Conservation (phyloP, 2,888 invertebrate species). For the Stratiomys singularior region DNA sequence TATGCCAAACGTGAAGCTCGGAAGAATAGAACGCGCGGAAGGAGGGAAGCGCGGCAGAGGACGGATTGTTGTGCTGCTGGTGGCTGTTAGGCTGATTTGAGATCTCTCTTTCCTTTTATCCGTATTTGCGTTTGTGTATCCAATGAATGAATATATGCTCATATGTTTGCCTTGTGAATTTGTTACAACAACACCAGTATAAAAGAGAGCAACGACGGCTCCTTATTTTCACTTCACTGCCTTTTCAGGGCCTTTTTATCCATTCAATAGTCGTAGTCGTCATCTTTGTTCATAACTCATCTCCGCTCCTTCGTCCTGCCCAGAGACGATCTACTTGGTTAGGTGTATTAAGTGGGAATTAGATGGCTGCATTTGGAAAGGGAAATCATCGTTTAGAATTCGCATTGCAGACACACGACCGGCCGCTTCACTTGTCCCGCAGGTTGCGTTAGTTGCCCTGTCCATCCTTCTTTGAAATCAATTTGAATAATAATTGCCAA, state of each 20-base stretch:
- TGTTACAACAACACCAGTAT: slow-evolving; percentile 26
- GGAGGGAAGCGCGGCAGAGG: slow-evolving; percentile 22
- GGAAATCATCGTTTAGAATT: neutral
- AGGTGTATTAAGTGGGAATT: slow-evolving; percentile 37
- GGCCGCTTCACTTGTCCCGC: neutral
- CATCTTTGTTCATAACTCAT: slow-evolving; percentile 31
- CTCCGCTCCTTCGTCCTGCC: neutral
- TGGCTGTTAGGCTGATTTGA: neutral
- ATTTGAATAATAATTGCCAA: slow-evolving; percentile 14
- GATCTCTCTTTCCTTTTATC: slow-evolving; percentile 6
- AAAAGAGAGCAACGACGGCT: slow-evolving; percentile 20
- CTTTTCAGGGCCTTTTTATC: slow-evolving; percentile 27
- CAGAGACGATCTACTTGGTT: slow-evolving; percentile 6
- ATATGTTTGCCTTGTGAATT: slow-evolving; percentile 26
- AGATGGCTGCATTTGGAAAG: slow-evolving; percentile 19
- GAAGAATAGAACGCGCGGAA: neutral
- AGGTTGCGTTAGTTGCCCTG: no score
- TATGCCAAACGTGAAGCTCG: slow-evolving; percentile 23
- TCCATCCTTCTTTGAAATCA: neutral
- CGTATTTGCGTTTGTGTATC: slow-evolving; percentile 13
- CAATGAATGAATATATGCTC: neutral
- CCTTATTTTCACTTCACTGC: slow-evolving; percentile 31
- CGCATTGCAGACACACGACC: neutral
- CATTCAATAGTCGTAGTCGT: slow-evolving; percentile 13
- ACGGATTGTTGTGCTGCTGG: slow-evolving; percentile 8